Conservation (phyloP, 2,888 invertebrate species). For the Euspilapteryx auroguttella region DNA sequence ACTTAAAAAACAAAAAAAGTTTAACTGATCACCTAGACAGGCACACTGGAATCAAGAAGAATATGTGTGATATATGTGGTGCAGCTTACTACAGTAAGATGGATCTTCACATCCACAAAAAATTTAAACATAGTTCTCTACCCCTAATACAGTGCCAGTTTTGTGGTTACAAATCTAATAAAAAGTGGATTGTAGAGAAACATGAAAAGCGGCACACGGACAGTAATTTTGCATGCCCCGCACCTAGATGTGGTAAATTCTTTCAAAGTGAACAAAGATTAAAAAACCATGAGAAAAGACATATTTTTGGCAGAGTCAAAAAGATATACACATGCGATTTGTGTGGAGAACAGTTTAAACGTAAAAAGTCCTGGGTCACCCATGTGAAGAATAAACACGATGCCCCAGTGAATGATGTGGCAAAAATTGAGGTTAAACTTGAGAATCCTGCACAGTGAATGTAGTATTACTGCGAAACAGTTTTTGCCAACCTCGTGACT, state of each 20-base stretch:
- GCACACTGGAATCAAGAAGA: slow-evolving; percentile 25
- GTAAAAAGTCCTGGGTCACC: too few species aligned
- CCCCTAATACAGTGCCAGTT: slow-evolving; percentile 20
- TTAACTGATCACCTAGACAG: slow-evolving; percentile 23
- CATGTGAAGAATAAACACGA: too few species aligned
- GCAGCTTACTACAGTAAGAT: slow-evolving; percentile 24
- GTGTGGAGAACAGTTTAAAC: slow-evolving; percentile 23
- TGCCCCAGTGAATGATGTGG: too few species aligned
- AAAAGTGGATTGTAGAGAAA: slow-evolving; percentile 13
- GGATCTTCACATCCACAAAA: slow-evolving; percentile 30
- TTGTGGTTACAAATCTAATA: slow-evolving; percentile 22
- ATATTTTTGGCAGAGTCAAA: slow-evolving; percentile 23
- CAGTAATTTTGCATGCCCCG: slow-evolving; percentile 21
- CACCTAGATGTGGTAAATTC: slow-evolving; percentile 33
- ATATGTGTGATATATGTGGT: slow-evolving; percentile 32
- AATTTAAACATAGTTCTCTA: slow-evolving; percentile 18
- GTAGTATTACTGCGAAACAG: too few species aligned
- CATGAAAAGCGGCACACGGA: slow-evolving; percentile 23
- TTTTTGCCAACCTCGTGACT: too few species aligned
- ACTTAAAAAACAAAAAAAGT: slow-evolving; percentile 14
- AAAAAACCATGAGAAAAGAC: slow-evolving; percentile 21
- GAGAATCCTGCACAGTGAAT: too few species aligned
- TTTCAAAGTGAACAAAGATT: slow-evolving; percentile 19
- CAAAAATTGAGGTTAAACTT: too few species aligned
- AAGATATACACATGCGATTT: slow-evolving; percentile 22